phyloP scores from a whole-genome alignment of 2,113 vertebrate species.

The Entosphenus tridentatus region DNA sequence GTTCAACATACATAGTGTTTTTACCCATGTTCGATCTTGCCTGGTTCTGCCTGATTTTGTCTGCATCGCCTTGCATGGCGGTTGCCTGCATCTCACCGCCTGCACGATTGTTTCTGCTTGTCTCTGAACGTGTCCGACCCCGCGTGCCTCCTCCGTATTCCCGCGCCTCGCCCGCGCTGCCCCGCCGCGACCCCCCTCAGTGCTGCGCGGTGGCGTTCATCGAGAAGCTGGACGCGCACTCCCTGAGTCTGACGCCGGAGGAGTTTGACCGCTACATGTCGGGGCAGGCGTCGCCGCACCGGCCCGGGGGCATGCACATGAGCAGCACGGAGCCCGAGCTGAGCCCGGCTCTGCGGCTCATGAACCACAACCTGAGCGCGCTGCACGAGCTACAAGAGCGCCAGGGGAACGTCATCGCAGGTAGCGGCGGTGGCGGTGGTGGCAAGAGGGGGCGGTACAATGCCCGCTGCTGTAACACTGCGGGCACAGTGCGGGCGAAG shows the following conservation, averaged over 20 bases:
- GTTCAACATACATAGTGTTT: neutral
- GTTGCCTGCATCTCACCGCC: neutral
- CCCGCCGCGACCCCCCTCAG: constrained; percentile 18
- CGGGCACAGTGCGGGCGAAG: no score
- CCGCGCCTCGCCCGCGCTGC: neutral
- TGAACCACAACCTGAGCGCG: constrained; percentile 54
- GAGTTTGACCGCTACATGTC: constrained; percentile 92
- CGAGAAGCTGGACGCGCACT: constrained; percentile 82
- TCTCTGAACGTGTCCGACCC: no score
- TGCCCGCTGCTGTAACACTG: no score
- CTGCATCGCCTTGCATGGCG: neutral
- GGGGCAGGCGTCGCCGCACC: constrained; percentile 46
- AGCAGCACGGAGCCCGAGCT: constrained; percentile 23
- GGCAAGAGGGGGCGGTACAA: no score
- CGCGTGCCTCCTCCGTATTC: neutral
- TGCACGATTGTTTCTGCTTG: no score
- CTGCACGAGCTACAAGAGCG: constrained; percentile 43
- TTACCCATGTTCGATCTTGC: neutral
- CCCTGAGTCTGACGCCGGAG: constrained; percentile 65
- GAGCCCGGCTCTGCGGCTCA: constrained; percentile 41
- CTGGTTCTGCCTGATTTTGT: neutral
- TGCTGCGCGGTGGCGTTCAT: constrained; percentile 91
- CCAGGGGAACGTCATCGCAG: constrained; percentile 38
- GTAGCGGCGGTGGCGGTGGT: no score
- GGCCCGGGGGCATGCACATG: constrained; percentile 13